phyloP scores from a whole-genome alignment of 2,113 vertebrate species.

The Zootoca vivipara region DNA sequence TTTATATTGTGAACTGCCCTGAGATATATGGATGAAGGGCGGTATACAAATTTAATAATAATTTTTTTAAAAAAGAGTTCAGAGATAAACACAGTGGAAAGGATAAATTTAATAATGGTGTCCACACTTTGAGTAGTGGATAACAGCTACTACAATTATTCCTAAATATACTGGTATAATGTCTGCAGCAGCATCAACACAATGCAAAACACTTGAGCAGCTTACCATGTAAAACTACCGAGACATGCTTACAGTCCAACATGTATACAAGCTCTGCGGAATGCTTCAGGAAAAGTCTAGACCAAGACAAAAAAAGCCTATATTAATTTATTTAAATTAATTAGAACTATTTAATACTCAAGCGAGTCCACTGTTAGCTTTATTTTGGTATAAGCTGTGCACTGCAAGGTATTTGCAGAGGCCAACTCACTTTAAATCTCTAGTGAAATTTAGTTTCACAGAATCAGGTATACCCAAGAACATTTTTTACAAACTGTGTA shows the following conservation, averaged over 20 bases:
- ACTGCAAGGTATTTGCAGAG: not conserved
- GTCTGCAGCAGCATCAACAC: not conserved
- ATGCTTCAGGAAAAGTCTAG: conserved; percentile 87
- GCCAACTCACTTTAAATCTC: not conserved
- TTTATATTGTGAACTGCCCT: too few relatives aligned
- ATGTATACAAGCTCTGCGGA: conserved; percentile 91
- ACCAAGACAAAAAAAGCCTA: conserved; percentile 27
- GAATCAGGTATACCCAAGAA: too few relatives aligned
- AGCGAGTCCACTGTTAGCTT: not conserved
- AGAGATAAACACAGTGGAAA: not conserved
- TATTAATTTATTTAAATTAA: not conserved
- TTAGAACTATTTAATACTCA: not conserved
- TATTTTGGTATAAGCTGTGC: too few relatives aligned
- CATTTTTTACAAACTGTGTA: not conserved
- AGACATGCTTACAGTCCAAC: conserved; percentile 86
- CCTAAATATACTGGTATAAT: not conserved
- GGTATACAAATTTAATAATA: too few relatives aligned
- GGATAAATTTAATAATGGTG: not conserved
- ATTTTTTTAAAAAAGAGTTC: not conserved
- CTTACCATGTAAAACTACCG: conserved; percentile 92
- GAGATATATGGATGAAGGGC: too few relatives aligned
- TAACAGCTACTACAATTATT: not conserved
- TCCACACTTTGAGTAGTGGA: not conserved
- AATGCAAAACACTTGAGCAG: not conserved
- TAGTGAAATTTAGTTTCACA: not conserved